Evolutionary conservation across 2,797 vertebrate species (phyloP), one percentile per base, ranked within the genome.

Genomic region (Hippopotamyrus pictus): DNA sequence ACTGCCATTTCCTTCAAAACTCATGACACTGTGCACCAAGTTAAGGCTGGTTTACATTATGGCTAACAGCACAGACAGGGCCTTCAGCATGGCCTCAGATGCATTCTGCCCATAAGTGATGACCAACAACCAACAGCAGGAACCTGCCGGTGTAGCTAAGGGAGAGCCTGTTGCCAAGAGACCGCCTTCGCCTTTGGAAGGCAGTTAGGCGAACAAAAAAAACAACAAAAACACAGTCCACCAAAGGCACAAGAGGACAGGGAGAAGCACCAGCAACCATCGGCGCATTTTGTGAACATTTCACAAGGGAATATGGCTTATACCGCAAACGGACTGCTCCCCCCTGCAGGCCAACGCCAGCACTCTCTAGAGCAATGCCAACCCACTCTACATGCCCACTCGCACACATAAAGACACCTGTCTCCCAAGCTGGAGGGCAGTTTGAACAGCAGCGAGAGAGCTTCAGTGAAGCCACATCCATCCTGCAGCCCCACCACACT

Each of bases 401-500:
- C 17, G 3, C 73, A 79, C 37, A 44, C 3, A 44, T n/a, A 19
- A 17, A 19, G 73, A n/a, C 37, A 41, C 14, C 37, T 79, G 73
- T 37, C 17, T 79, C 37, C 73, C 37, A 5, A 79, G 73, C 3
- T 14, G 73, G 37, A 79, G 19, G 48, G 82, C 41, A 25, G 48
- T 50, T 48, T 84, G 82, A 88, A 48, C 57, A 33, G n/a, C 41
- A 84, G 44, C 0, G n/a, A 22, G n/a, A 12, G n/a, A 57, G 29
- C 17, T 87, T 8, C 51, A 37, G 9, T 5, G 17, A 11, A n/a
- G 53, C 69, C 41, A 59, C 37, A 82, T 51, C 19, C 17, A 17
- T 50, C 83, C 29, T 41, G 54, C 41, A 6, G n/a, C 29, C 29
- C 29, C 57, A 14, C n/a, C 69, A 14, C 7, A 90, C 97, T 95